phyloP scores from a whole-genome alignment of 2,113 vertebrate species.

The Crotalus horridus region DNA sequence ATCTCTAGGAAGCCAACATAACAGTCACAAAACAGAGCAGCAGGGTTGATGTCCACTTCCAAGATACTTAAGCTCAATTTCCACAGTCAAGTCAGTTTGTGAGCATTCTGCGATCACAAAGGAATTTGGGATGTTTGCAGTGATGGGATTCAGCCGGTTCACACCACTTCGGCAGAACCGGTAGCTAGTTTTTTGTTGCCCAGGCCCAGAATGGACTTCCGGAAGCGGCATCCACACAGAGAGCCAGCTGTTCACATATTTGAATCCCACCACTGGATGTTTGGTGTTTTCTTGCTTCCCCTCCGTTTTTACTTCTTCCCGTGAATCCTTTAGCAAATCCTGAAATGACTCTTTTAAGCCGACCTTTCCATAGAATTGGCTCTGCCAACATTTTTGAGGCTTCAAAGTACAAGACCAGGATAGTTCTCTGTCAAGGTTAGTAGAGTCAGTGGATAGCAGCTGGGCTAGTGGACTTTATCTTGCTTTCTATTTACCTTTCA shows the following conservation, averaged over 20 bases:
- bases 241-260: too few species aligned
- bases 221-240: too few species aligned
- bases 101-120: neutral
- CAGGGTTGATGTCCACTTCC: neutral
- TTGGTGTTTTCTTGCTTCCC: neutral
- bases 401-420: neutral
- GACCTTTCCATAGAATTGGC: neutral
- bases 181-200: too few species aligned
- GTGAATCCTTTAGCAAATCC: neutral
- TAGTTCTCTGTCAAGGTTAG: neutral
- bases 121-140: neutral
- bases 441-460: neutral
- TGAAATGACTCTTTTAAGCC: neutral
- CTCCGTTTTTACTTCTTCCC: neutral
- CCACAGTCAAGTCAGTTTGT: neutral
- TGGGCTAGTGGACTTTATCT: neutral
- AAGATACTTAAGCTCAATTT: neutral
- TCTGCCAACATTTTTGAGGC: neutral
- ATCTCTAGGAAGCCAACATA: neutral
- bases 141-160: too few species aligned
- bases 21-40: neutral
- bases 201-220: too few species aligned
- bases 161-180: too few species aligned
- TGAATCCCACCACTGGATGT: too few species aligned
- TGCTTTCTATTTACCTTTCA: neutral